phyloP scores from a whole-genome alignment of 2,888 invertebrate genomes.

The Rhopalosiphum nymphaeae region DNA sequence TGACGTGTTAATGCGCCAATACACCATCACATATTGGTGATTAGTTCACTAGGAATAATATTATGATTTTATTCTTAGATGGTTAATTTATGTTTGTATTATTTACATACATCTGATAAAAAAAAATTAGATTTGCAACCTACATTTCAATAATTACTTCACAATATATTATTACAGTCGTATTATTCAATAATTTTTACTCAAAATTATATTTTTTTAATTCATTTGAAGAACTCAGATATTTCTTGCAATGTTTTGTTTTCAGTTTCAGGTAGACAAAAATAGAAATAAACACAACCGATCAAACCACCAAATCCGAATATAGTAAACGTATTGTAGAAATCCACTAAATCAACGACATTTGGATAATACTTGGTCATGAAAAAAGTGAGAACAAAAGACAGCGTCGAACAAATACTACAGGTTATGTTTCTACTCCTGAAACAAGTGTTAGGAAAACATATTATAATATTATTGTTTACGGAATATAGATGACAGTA shows the following conservation, averaged over 20 bases:
- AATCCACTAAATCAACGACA: constrained; percentile 66
- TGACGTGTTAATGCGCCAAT: background rate
- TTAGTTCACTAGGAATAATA: background rate
- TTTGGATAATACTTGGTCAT: constrained; percentile 72
- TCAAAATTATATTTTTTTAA: background rate
- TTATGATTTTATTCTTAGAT: background rate
- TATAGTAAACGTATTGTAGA: constrained; percentile 68
- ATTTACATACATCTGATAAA: background rate
- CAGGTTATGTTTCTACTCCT: constrained; percentile 74
- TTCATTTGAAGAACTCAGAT: constrained; percentile 63
- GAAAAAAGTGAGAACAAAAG: constrained; percentile 73
- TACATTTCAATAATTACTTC: constrained; percentile 3
- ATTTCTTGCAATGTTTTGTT: constrained; percentile 76
- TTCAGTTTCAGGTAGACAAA: constrained; percentile 85
- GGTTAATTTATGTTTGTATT: background rate
- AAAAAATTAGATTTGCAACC: background rate
- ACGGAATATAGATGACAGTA: background rate
- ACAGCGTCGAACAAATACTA: constrained; percentile 73
- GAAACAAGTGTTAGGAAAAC: constrained; percentile 65
- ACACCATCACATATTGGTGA: too few species aligned
- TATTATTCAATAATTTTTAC: background rate
- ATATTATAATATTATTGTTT: background rate
- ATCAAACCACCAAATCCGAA: constrained; percentile 71
- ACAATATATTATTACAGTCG: constrained; percentile 13
- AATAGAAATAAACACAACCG: constrained; percentile 77